Evolutionary conservation across 2,797 vertebrate species (phyloP).

Genomic region (Cirrhinus molitorella): DNA sequence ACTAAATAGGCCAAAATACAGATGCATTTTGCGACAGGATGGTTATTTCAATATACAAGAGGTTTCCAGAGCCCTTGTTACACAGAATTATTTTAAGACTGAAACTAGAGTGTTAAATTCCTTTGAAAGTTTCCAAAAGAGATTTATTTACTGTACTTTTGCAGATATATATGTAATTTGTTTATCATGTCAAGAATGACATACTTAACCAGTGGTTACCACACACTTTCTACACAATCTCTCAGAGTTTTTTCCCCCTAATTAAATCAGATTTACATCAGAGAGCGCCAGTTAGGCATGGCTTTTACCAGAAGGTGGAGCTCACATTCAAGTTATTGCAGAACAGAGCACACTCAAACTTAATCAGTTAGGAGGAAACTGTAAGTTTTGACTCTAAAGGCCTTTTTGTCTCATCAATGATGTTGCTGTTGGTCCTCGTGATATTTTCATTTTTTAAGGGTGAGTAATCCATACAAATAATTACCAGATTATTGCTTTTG

Average conservation of each 20-base stretch:
- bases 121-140: not conserved
- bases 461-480: not conserved
- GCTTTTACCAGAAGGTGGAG: constrained; percentile 7
- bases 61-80: not conserved
- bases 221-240: not conserved
- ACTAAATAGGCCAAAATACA: no score
- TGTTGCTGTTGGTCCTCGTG: not conserved
- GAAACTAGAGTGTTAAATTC: not conserved
- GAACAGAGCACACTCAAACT: not conserved
- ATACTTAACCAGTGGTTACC: not conserved
- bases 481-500: not conserved
- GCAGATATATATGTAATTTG: not conserved
- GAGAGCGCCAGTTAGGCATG: not conserved
- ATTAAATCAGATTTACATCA: not conserved
- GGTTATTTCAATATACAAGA: not conserved
- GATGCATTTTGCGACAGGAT: no score
- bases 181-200: not conserved
- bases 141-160: not conserved
- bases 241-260: no score
- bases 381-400: not conserved
- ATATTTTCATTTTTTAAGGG: not conserved
- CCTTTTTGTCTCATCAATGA: not conserved
- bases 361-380: not conserved
- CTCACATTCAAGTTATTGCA: not conserved
- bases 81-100: not conserved